These are phyloP conservation scores for Lophotriccus pileatus DNA, from an alignment of 2,797 vertebrate genomes.

Conservation along the genomic window DNA sequence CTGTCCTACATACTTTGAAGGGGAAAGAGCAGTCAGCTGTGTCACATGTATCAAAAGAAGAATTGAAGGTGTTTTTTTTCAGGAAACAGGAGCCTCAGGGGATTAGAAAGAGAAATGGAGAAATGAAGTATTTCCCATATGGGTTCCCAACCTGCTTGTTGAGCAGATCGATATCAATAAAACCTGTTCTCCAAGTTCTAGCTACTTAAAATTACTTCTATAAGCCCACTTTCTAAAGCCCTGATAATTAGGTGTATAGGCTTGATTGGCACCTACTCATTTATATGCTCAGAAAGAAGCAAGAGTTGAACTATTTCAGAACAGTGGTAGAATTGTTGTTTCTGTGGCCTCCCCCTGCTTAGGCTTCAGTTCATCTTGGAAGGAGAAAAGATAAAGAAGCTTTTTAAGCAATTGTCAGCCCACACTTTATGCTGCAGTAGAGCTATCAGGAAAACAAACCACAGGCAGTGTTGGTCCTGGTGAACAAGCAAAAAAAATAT, in stretches of 20 bases:
- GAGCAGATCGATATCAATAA: conserved; percentile 22
- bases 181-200: conserved; percentile 9
- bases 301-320: background rate
- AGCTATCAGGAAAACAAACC: background rate
- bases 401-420: background rate
- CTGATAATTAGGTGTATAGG: background rate
- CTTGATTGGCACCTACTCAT: background rate
- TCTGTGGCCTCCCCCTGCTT: background rate
- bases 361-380: background rate
- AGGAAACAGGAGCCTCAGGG: background rate
- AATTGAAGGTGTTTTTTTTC: background rate
- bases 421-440: background rate
- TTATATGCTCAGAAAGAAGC: background rate
- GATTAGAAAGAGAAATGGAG: background rate
- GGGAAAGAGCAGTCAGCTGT: background rate
- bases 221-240: background rate
- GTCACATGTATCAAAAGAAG: background rate
- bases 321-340: background rate
- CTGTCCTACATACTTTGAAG: background rate
- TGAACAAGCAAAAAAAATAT: background rate
- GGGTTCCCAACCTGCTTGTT: background rate
- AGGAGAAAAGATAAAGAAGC: background rate
- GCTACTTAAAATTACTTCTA: background rate
- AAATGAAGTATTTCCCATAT: background rate
- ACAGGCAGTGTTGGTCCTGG: background rate